Evolutionary conservation across 1,140 invertebrate species (phyloP).

Genomic region (Ganaspis sp.): DNA sequence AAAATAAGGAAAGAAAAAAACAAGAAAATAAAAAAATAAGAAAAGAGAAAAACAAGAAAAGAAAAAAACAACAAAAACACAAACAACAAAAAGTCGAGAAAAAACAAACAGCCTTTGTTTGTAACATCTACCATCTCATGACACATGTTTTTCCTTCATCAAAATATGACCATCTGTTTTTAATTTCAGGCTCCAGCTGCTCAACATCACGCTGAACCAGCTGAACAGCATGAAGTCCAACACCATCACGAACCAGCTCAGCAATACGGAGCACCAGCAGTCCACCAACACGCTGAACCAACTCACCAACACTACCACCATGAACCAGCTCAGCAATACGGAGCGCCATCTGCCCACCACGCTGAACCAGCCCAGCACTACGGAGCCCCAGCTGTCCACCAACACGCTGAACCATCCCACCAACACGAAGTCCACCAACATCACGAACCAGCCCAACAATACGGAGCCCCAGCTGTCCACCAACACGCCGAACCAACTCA

Average conservation of each 20-base stretch:
- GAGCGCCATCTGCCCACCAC: not conserved
- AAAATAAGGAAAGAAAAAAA: no score
- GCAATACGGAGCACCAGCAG: not conserved
- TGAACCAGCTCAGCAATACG: not conserved
- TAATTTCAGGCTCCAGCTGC: not conserved
- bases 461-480: not conserved
- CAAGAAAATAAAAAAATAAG: no score
- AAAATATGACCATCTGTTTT: no score
- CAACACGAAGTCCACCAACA: not conserved
- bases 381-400: not conserved
- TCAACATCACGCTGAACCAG: not conserved
- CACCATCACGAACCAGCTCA: constrained; percentile 15
- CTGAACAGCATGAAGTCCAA: not conserved
- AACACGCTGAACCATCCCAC: not conserved
- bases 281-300: not conserved
- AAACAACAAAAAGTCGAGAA: no score
- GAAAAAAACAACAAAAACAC: no score
- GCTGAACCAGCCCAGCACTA: not conserved
- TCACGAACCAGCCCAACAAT: not conserved
- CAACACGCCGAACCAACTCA: not conserved
- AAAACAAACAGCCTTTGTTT: no score
- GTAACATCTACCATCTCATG: no score
- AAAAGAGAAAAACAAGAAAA: no score
- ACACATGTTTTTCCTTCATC: no score
- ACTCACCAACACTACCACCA: constrained; percentile 6